Conservation (phyloP, 2,888 invertebrate species). For the Drosophila bunnanda region DNA sequence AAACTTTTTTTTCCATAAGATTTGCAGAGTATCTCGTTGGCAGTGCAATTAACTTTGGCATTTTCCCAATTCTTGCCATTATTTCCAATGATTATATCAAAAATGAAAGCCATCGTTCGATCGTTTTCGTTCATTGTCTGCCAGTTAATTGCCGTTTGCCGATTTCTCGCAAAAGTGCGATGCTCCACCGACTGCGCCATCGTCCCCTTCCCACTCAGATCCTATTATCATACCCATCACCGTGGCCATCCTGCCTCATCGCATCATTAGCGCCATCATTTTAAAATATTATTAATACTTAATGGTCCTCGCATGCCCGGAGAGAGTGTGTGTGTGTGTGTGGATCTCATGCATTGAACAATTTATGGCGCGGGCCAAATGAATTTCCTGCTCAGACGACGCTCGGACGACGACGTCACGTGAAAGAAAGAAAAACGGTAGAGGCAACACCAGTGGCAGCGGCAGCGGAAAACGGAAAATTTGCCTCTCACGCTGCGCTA, state of each 20-base stretch:
- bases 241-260: slow-evolving; percentile 42
- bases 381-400: slow-evolving; percentile 76
- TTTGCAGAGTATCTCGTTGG: slow-evolving; percentile 8
- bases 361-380: slow-evolving; percentile 69
- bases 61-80: slow-evolving; percentile 19
- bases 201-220: too few relatives aligned
- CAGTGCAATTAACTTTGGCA: not conserved
- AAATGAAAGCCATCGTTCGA: slow-evolving; percentile 32
- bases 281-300: slow-evolving; percentile 77
- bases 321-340: slow-evolving; percentile 40
- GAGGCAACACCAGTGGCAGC: slow-evolving; percentile 48
- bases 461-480: slow-evolving; percentile 74
- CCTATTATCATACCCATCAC: slow-evolving; percentile 3
- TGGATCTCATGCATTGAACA: slow-evolving; percentile 53
- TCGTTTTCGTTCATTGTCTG: slow-evolving; percentile 39
- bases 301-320: slow-evolving; percentile 58
- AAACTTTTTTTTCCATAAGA: not conserved
- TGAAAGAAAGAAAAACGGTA: slow-evolving; percentile 60
- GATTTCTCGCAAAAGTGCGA: slow-evolving; percentile 37
- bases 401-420: slow-evolving; percentile 48
- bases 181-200: slow-evolving; percentile 18
- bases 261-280: slow-evolving; percentile 76
- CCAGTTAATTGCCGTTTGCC: slow-evolving; percentile 50
- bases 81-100: slow-evolving; percentile 45
- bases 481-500: slow-evolving; percentile 58